Percentiles rank a stretch among this genome's conserved stretches.
Evolutionary conservation across 1,140 invertebrate genomes (phyloP).

Genomic region (Grapholita molesta): DNA sequence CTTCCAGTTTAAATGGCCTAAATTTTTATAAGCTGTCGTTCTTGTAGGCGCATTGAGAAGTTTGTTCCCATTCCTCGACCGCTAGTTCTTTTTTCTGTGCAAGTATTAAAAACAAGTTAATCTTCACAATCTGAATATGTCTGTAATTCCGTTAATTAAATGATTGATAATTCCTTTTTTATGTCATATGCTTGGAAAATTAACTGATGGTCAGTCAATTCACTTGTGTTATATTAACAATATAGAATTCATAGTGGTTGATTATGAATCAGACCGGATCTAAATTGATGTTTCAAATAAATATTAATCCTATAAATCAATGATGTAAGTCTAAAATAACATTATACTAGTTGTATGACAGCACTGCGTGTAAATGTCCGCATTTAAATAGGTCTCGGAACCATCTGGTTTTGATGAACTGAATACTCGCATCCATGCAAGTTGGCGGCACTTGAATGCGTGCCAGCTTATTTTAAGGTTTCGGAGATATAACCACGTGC

Average conservation of each 20-base stretch:
- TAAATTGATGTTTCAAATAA: too few species aligned
- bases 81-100: neutral
- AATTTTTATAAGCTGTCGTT: constrained; percentile 28
- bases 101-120: constrained; percentile 5
- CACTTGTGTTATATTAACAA: too few species aligned
- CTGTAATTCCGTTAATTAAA: too few species aligned
- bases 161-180: too few species aligned
- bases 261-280: too few species aligned
- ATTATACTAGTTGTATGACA: neutral
- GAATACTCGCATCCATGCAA: constrained; percentile 71
- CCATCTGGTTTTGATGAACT: constrained; percentile 74
- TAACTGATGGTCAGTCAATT: too few species aligned
- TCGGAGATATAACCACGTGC: neutral
- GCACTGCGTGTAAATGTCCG: constrained; percentile 32
- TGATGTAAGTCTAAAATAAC: neutral
- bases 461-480: constrained; percentile 71
- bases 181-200: too few species aligned
- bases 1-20: constrained; percentile 26
- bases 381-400: constrained; percentile 59
- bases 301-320: neutral
- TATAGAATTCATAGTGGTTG: too few species aligned
- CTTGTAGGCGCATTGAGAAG: constrained; percentile 8
- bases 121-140: neutral
- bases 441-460: constrained; percentile 69
- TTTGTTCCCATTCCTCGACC: constrained; percentile 1